These are phyloP conservation scores for Archips xylosteana DNA, from an alignment of 2,888 invertebrate species.

Conservation along the genomic window DNA sequence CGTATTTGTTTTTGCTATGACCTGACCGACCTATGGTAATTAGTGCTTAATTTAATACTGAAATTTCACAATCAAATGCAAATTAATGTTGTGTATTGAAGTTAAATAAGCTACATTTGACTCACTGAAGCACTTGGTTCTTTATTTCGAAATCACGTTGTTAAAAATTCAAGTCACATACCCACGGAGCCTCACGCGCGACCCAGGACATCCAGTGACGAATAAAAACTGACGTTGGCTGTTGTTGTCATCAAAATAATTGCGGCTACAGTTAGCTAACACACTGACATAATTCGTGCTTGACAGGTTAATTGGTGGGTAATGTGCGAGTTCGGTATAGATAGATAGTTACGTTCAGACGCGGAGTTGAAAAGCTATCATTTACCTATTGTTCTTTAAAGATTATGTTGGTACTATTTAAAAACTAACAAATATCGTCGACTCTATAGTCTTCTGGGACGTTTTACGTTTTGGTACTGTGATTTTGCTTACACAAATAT, in stretches of 20 bases:
- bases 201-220: conserved; percentile 33
- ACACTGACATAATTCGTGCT: conserved; percentile 15
- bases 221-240: conserved; percentile 19
- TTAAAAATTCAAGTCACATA: conserved; percentile 31
- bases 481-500: too few species aligned
- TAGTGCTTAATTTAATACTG: too few species aligned
- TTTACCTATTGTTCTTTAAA: too few species aligned
- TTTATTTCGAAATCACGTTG: not conserved
- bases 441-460: not conserved
- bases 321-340: not conserved
- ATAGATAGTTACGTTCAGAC: too few species aligned
- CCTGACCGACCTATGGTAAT: too few species aligned
- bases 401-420: too few species aligned
- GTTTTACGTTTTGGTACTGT: not conserved
- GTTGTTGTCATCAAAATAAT: conserved; percentile 23
- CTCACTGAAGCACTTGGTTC: not conserved
- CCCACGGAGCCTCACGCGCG: conserved; percentile 25
- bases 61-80: too few species aligned
- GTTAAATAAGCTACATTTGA: not conserved
- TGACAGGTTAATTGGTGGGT: not conserved
- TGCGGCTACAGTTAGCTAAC: conserved; percentile 24
- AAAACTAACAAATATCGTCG: too few species aligned
- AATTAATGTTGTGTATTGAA: too few species aligned
- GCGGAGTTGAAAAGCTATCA: too few species aligned
- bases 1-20: too few species aligned